phyloP scores from a whole-genome alignment of 2,888 invertebrate genomes.

The Chrysina gloriosa region DNA sequence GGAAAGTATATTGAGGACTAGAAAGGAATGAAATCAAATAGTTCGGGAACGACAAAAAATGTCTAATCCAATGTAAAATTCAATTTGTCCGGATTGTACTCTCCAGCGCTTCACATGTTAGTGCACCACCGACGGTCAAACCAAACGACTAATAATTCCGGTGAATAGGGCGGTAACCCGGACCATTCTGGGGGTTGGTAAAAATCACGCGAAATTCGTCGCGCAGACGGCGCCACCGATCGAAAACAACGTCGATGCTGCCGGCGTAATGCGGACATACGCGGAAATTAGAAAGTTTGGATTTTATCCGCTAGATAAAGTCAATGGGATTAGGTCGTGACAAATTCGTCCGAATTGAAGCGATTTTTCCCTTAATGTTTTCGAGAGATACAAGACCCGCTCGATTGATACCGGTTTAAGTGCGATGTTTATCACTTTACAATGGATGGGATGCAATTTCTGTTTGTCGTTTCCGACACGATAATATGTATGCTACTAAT shows the following conservation, averaged over 20 bases:
- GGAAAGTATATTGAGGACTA: too few relatives aligned
- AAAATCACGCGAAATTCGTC: conserved; percentile 13
- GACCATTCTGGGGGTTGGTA: not conserved
- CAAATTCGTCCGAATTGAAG: conserved; percentile 25
- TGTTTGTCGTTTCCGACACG: too few relatives aligned
- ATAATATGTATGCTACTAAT: too few relatives aligned
- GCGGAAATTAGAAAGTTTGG: conserved; percentile 37
- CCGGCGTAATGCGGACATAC: conserved; percentile 12
- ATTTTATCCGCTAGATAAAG: conserved; percentile 25
- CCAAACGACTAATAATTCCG: conserved; percentile 26
- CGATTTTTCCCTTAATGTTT: conserved; percentile 13
- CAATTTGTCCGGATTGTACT: not conserved
- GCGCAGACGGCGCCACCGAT: conserved; percentile 28
- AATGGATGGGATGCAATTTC: not conserved
- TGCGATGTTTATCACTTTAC: conserved; percentile 4
- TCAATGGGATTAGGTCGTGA: conserved; percentile 24
- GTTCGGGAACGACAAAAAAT: too few relatives aligned
- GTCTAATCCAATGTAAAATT: too few relatives aligned
- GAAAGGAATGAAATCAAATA: too few relatives aligned
- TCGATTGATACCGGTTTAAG: conserved; percentile 16
- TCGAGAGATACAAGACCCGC: not conserved
- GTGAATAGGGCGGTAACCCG: conserved; percentile 11
- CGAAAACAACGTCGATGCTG: conserved; percentile 27
- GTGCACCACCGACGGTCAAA: conserved; percentile 13
- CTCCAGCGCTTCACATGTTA: conserved; percentile 20